Base-by-base conservation (phyloP, 2,888 invertebrate genomes). In the Gerris lacustris region DNA sequence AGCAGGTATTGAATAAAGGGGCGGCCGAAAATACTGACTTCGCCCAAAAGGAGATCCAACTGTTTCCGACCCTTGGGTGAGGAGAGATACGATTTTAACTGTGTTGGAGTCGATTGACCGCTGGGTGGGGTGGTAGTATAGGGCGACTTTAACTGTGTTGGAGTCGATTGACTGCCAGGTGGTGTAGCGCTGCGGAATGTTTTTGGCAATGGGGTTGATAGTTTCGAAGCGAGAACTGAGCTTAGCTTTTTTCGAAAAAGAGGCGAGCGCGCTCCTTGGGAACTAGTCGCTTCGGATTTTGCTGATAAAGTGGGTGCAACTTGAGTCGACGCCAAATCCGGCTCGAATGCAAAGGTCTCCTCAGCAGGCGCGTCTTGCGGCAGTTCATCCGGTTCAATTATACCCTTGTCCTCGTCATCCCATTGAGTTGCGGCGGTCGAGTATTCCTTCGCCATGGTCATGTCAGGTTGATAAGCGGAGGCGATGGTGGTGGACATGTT, bases 1-100 rank as follows among this genome's bases (percentile, higher is more conserved):
- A 69, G 6, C 17, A 69, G 6, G 17, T 44, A 4, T 44, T 47
- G 15, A 17, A 69, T n/a, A 69, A 18, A 69, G 17, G 43, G 63
- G 7, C 69, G 44, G 43, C 44, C 43, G 18, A 5, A 64, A 6
- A 44, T 18, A 45, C 63, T 63, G 44, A 69, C 55, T 66, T 66
- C 9, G 17, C 18, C 9, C n/a, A 66, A n/a, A 18, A 17, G 9
- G 6, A 9, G 66, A n/a, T 66, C 66, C 9, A 66, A 7, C 6
- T n/a, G 6, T 9, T 6, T 9, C 6, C 31, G 17, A 6, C 66
- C 7, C 66, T 9, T 6, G n/a, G 66, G n/a, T n/a, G n/a, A n/a
- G n/a, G n/a, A n/a, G n/a, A n/a, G n/a, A n/a, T n/a, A n/a, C n/a
- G n/a, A n/a, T n/a, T n/a, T n/a, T n/a, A n/a, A n/a, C n/a, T n/a